Evolutionary conservation across 1,140 invertebrate genomes (phyloP), one percentile per base, ranked within the genome.

Genomic region (Vollenhovia emeryi): DNA sequence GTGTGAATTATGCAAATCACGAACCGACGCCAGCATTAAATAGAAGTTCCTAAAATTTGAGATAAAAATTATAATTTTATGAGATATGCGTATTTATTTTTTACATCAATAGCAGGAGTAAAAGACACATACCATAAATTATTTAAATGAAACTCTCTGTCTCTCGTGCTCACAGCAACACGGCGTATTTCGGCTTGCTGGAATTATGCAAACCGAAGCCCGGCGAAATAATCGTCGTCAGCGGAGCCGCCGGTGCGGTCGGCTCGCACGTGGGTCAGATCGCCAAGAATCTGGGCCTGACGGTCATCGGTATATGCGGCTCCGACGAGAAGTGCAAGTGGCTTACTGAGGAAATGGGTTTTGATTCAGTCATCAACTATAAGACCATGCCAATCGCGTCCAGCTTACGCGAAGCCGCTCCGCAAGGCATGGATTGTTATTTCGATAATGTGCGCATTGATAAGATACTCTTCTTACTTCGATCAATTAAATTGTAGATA

Each of bases 261-360:
- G 97, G 97, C 6, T 96, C 95, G 85, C 94, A 96, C 59, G 97
- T 97, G 5, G 97, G 97, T 15, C 97, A 98, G 94, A 97, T 98
- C 71, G 97, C 96, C 3, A 97, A 97, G 93, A 60, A 75, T 18
- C 33, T 85, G 95, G 96, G 97, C 21, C 96, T 97, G 62, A 95
- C 93, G 84, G 97, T 97, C 0, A 96, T 98, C 87, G 97, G 97
- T 7, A 96, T 97, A 90, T 96, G 97, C 78, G 97, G 97, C 11
- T 95, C 95, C 18, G 96, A 97, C 76, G 96, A 96, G 0, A 97
- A 98, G 95, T 96, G 96, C 83, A 92, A 96, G 84, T 97, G 96
- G 96, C 90, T 97, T 1, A 95, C 95, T 30, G 90, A 96, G 5
- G 95, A 97, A 55, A 89, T 97, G 1, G 96, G 96, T 18, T 97